Evolutionary conservation across 2,888 invertebrate genomes (phyloP).

Genomic region (Corythucha ciliata): DNA sequence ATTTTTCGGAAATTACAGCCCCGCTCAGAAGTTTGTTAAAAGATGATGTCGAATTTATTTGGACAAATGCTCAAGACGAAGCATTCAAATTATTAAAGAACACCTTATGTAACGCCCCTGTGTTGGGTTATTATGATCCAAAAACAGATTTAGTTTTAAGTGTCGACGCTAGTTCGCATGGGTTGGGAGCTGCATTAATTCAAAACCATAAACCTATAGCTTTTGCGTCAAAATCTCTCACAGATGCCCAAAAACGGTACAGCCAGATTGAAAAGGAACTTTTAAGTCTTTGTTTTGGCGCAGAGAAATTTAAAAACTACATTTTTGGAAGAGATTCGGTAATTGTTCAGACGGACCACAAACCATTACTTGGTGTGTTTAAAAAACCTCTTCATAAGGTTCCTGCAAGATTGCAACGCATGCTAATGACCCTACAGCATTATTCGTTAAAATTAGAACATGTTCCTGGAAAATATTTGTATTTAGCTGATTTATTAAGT

Average conservation of each 20-base stretch:
- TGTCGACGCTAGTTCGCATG: constrained; percentile 23
- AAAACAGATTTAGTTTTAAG: constrained; percentile 36
- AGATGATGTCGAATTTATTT: constrained; percentile 28
- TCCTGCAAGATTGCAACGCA: constrained; percentile 25
- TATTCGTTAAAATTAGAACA: constrained; percentile 28
- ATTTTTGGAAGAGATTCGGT: constrained; percentile 24
- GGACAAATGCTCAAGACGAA: constrained; percentile 26
- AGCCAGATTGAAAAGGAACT: constrained; percentile 42
- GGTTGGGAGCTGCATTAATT: constrained; percentile 39
- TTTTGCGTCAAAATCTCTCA: constrained; percentile 39
- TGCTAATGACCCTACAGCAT: constrained; percentile 20
- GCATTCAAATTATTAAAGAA: constrained; percentile 25
- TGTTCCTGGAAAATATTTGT: constrained; percentile 35
- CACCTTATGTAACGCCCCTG: constrained; percentile 30
- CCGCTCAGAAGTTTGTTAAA: constrained; percentile 32
- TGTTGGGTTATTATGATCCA: constrained; percentile 32
- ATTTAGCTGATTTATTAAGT: constrained; percentile 33
- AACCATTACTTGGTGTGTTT: constrained; percentile 23
- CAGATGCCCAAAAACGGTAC: constrained; percentile 37
- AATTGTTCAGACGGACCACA: constrained; percentile 22
- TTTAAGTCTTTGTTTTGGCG: constrained; percentile 31
- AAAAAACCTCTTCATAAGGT: constrained; percentile 23
- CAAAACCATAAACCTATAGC: constrained; percentile 38
- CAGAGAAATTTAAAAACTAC: constrained; percentile 38
- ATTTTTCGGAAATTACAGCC: constrained; percentile 29